Conservation (phyloP, 2,888 invertebrate species). For the Macrophya alboannulata region DNA sequence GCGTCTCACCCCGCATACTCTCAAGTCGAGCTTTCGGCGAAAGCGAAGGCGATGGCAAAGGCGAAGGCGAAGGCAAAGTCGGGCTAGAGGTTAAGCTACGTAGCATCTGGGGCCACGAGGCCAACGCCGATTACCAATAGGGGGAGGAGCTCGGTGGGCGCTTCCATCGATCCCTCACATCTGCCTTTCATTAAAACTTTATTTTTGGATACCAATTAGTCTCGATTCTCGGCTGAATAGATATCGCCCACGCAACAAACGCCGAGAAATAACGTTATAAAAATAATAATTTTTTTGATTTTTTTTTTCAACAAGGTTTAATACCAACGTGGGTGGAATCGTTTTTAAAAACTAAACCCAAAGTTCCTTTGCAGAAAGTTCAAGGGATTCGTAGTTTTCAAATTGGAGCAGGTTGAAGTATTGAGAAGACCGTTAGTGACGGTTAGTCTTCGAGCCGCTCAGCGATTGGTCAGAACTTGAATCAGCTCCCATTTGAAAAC, state of each 20-base stretch:
- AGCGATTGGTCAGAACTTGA: constrained; percentile 10
- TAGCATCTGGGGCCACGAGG: constrained; percentile 48
- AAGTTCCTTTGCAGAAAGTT: constrained; percentile 36
- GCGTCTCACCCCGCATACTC: constrained; percentile 5
- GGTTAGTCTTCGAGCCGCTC: neutral
- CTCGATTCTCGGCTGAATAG: constrained; percentile 13
- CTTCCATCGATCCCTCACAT: constrained; percentile 44
- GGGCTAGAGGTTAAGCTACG: constrained; percentile 45
- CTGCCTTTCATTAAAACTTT: constrained; percentile 51
- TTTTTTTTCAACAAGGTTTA: neutral
- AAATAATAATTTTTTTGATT: neutral
- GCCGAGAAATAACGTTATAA: neutral
- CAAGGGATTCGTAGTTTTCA: neutral
- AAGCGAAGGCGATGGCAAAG: constrained; percentile 9
- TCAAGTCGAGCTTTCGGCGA: constrained; percentile 29
- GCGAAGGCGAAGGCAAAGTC: constrained; percentile 15
- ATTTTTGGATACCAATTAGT: constrained; percentile 37
- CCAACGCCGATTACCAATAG: constrained; percentile 40
- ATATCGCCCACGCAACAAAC: neutral
- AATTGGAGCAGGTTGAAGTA: constrained; percentile 21
- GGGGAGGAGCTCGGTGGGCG: constrained; percentile 16
- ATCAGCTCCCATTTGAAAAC: neutral
- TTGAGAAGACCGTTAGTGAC: constrained; percentile 16
- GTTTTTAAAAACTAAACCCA: neutral
- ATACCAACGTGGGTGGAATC: neutral